phyloP scores from a whole-genome alignment of 2,113 vertebrate species.

The Phaethon lepturus region DNA sequence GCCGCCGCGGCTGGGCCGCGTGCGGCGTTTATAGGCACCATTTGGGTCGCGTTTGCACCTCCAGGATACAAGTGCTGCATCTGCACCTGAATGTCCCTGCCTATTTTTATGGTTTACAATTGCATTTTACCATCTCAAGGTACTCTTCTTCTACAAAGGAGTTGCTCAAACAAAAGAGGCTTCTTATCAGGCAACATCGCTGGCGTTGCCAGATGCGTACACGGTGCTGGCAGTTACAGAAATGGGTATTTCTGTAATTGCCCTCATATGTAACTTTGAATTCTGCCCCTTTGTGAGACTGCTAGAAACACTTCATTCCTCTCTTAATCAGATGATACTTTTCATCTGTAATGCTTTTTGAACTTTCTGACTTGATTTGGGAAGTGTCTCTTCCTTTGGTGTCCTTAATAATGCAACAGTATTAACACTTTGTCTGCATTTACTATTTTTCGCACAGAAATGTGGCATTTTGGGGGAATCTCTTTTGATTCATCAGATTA shows the following conservation, averaged over 20 bases:
- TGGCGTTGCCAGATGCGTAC: not conserved
- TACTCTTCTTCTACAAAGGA: not conserved
- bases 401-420: rapidly evolving
- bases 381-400: not conserved
- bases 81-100: constrained; percentile 61
- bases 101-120: constrained; percentile 33
- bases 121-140: constrained; percentile 11
- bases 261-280: not conserved
- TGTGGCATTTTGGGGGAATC: not conserved
- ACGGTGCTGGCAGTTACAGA: rapidly evolving
- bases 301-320: not conserved
- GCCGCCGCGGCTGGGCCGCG: too few relatives aligned
- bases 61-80: constrained; percentile 3
- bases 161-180: constrained; percentile 33
- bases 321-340: not conserved
- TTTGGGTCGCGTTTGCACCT: constrained; percentile 41
- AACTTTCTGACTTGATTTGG: not conserved
- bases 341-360: not conserved
- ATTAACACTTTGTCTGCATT: not conserved
- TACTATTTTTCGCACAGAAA: not conserved
- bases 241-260: rapidly evolving
- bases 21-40: not conserved
- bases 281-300: not conserved
- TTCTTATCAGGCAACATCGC: not conserved
- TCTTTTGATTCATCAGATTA: not conserved